These are phyloP conservation scores for Globodera ellingtonae DNA, from an alignment of 1,140 invertebrate genomes.

Conservation along the genomic window DNA sequence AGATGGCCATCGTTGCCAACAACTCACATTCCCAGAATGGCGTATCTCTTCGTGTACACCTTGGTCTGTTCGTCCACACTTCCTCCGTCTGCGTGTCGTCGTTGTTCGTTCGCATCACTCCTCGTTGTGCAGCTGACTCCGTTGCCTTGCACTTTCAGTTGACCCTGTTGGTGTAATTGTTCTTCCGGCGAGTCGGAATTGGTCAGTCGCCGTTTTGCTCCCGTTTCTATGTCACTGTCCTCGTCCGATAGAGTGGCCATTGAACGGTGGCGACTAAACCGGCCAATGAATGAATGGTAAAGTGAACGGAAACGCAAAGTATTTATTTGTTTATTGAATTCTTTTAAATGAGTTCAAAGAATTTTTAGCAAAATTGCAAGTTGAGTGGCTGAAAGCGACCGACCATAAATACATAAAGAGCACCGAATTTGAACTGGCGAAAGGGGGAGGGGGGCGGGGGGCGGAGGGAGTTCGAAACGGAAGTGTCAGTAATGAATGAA, in stretches of 20 bases:
- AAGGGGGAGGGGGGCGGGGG: too few species aligned
- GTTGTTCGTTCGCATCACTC: neutral
- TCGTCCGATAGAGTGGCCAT: neutral
- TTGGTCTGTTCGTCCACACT: neutral
- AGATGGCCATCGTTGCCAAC: neutral
- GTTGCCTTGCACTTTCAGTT: neutral
- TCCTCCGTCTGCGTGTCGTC: neutral
- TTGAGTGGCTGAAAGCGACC: neutral
- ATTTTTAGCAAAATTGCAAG: neutral
- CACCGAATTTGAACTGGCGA: neutral
- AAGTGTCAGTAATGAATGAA: too few species aligned
- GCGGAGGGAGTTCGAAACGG: too few species aligned
- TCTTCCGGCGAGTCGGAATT: neutral
- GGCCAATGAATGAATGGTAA: neutral
- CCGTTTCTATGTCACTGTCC: constrained; percentile 19
- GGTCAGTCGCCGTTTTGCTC: constrained; percentile 1
- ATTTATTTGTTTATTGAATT: neutral
- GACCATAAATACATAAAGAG: neutral
- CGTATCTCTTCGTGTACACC: constrained; percentile 34
- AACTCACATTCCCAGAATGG: constrained; percentile 30
- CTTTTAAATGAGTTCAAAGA: neutral
- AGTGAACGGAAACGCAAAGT: neutral
- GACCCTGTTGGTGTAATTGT: neutral
- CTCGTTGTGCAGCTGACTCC: neutral
- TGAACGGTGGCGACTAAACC: neutral